These are phyloP conservation scores for Lycocerus yunnanus DNA, from an alignment of 2,888 invertebrate genomes.

Conservation along the genomic window DNA sequence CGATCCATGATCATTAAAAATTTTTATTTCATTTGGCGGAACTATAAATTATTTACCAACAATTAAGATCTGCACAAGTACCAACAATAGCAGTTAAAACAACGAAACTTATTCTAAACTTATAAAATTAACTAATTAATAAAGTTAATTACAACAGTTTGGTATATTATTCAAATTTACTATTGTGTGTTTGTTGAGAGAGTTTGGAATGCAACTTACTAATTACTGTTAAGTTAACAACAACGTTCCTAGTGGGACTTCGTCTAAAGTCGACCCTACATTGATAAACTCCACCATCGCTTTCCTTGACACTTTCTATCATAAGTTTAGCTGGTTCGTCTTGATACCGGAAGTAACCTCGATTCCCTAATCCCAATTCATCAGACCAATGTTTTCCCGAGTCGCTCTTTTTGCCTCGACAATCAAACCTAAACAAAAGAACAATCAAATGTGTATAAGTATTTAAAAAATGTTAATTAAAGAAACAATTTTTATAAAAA, in stretches of 20 bases:
- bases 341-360: slow-evolving; percentile 77
- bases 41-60: slow-evolving; percentile 61
- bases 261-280: slow-evolving; percentile 90
- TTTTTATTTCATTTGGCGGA: slow-evolving; percentile 80
- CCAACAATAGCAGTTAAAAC: not conserved
- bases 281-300: slow-evolving; percentile 82
- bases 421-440: slow-evolving; percentile 66
- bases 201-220: slow-evolving; percentile 65
- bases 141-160: slow-evolving; percentile 1
- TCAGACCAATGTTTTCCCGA: slow-evolving; percentile 85
- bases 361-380: slow-evolving; percentile 70
- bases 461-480: not conserved
- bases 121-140: slow-evolving; percentile 5
- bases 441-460: not conserved
- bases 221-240: slow-evolving; percentile 87
- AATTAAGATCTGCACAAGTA: not conserved
- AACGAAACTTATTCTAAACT: not conserved
- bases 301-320: slow-evolving; percentile 73
- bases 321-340: slow-evolving; percentile 77
- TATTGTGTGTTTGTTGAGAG: not conserved
- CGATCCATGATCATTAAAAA: slow-evolving; percentile 77
- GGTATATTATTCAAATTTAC: slow-evolving; percentile 4
- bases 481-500: too few relatives aligned
- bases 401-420: slow-evolving; percentile 71
- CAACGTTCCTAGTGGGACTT: slow-evolving; percentile 84